These are phyloP conservation scores for Sclerodermus sp. DNA, from an alignment of 2,888 invertebrate genomes.

Conservation along the genomic window DNA sequence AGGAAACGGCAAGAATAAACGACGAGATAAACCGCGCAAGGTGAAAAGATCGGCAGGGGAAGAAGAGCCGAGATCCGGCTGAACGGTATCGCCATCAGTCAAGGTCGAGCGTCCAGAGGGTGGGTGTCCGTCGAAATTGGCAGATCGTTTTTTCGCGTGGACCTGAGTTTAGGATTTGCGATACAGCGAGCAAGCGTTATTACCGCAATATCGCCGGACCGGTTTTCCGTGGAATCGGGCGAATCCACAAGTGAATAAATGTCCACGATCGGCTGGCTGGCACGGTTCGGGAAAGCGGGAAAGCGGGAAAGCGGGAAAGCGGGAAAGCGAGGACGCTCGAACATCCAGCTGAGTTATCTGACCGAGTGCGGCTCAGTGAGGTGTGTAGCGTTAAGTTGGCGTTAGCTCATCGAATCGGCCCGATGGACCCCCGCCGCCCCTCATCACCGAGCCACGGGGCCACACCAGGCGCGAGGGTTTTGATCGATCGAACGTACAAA, in stretches of 20 bases:
- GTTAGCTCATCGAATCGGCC: slow-evolving; percentile 47
- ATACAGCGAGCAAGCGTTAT: too few species aligned
- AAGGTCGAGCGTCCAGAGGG: too few species aligned
- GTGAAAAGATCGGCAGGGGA: too few species aligned
- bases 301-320: slow-evolving; percentile 27
- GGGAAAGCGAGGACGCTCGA: slow-evolving; percentile 36
- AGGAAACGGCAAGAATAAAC: too few species aligned
- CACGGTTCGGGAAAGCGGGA: background rate
- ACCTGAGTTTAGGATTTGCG: too few species aligned
- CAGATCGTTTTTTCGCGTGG: too few species aligned
- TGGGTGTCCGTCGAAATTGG: too few species aligned
- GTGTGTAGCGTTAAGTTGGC: slow-evolving; percentile 53
- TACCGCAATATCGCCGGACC: too few species aligned
- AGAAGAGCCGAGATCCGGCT: too few species aligned
- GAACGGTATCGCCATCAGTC: too few species aligned
- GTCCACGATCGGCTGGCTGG: slow-evolving; percentile 26
- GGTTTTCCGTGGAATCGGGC: too few species aligned
- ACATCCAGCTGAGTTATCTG: slow-evolving; percentile 49
- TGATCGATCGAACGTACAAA: slow-evolving; percentile 46
- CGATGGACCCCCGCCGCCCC: slow-evolving; percentile 28
- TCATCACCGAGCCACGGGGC: slow-evolving; percentile 4
- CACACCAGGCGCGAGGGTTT: slow-evolving; percentile 25
- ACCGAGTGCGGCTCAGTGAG: slow-evolving; percentile 50
- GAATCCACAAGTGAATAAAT: slow-evolving; percentile 41
- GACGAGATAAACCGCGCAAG: too few species aligned